Conservation (phyloP, 1,140 invertebrate genomes). For the Rhyacophila brunnea region DNA sequence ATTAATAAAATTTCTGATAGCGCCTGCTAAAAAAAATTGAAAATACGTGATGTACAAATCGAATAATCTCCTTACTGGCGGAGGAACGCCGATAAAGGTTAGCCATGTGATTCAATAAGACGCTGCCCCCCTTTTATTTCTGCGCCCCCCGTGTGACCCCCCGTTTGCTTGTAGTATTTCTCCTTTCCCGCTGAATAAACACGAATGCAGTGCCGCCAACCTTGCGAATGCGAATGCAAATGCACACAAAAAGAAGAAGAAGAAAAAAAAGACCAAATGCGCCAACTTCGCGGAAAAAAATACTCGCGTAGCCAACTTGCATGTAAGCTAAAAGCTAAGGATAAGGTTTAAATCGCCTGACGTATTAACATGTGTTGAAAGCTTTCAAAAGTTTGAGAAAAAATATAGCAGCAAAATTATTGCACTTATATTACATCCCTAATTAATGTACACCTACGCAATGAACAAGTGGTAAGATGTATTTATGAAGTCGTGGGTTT, state of each 20-base stretch:
- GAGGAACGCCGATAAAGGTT: conserved; percentile 16
- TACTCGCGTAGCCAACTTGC: conserved; percentile 21
- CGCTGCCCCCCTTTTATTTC: conserved; percentile 5
- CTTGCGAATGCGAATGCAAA: conserved; percentile 34
- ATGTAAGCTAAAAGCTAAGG: not conserved
- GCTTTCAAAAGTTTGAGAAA: no score
- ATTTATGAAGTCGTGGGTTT: no score
- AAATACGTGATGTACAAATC: no score
- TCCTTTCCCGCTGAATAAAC: conserved; percentile 34
- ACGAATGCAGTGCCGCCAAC: conserved; percentile 34
- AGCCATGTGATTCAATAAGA: conserved; percentile 35
- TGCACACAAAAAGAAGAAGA: conserved; percentile 30
- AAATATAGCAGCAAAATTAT: no score
- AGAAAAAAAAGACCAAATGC: conserved; percentile 15
- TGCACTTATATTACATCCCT: no score
- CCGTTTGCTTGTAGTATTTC: conserved; percentile 9
- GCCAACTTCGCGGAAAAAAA: conserved; percentile 28
- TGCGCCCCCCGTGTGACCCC: not conserved
- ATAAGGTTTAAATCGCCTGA: not conserved
- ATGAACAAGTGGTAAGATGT: no score
- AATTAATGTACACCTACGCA: no score
- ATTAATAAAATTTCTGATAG: no score
- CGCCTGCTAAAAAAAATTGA: no score
- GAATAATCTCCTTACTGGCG: no score
- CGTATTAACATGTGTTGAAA: no score